These are phyloP conservation scores for Drosophila vallismaia DNA, from an alignment of 2,888 invertebrate species.

Conservation along the genomic window DNA sequence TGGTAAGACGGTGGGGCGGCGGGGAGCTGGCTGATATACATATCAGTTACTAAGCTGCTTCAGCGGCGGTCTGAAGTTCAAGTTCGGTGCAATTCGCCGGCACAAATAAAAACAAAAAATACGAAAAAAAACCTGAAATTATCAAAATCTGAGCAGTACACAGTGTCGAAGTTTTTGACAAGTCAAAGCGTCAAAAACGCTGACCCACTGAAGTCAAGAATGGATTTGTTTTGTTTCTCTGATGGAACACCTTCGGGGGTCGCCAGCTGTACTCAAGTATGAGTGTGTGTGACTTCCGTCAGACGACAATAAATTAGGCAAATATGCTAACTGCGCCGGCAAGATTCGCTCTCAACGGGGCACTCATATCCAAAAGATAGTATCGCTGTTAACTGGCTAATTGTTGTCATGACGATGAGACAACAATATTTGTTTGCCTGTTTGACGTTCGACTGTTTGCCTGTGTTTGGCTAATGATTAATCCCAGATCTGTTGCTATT, in stretches of 20 bases:
- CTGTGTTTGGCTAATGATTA: constrained; percentile 55
- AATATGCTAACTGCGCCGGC: constrained; percentile 40
- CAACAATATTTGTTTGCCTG: constrained; percentile 30
- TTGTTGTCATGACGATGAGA: constrained; percentile 25
- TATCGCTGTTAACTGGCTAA: constrained; percentile 16
- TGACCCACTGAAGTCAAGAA: constrained; percentile 76
- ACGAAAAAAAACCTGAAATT: constrained; percentile 31
- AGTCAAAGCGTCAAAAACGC: constrained; percentile 30
- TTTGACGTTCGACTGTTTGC: constrained; percentile 34
- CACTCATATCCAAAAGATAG: constrained; percentile 24
- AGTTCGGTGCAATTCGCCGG: constrained; percentile 74
- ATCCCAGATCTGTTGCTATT: constrained; percentile 47
- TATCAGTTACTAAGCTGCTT: constrained; percentile 42
- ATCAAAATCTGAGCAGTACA: constrained; percentile 46
- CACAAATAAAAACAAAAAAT: not conserved
- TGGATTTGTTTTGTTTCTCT: constrained; percentile 66
- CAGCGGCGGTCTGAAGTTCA: constrained; percentile 75
- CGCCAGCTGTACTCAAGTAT: constrained; percentile 16
- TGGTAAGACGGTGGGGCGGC: constrained; percentile 2
- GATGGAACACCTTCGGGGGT: constrained; percentile 52
- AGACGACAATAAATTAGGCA: constrained; percentile 75
- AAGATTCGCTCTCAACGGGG: constrained; percentile 20
- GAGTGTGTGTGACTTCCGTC: constrained; percentile 68
- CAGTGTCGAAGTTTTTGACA: constrained; percentile 35
- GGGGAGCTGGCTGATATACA: constrained; percentile 14